These are phyloP conservation scores for Heliconius ismenius DNA, from an alignment of 2,888 invertebrate genomes.

Conservation along the genomic window DNA sequence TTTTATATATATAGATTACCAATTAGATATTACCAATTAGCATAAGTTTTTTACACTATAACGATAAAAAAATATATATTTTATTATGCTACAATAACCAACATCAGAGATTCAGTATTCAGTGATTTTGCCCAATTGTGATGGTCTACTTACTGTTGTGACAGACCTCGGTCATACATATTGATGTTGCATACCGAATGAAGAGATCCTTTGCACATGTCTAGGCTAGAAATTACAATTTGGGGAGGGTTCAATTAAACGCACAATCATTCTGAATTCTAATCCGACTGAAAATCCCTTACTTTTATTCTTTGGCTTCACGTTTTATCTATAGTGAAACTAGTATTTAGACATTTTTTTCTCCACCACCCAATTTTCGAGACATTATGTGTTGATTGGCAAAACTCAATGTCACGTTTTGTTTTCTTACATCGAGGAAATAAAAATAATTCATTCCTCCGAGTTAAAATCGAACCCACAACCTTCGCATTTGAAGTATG, in stretches of 20 bases:
- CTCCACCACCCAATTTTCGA: too few species aligned
- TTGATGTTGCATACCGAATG: not conserved
- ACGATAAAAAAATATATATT: too few species aligned
- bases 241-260: not conserved
- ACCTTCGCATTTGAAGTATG: not conserved
- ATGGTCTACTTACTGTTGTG: not conserved
- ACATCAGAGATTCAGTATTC: not conserved
- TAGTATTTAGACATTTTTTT: too few species aligned
- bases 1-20: too few species aligned
- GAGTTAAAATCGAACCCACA: not conserved
- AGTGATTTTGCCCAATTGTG: not conserved
- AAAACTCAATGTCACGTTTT: not conserved
- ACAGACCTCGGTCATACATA: slow-evolving; percentile 1
- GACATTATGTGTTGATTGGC: not conserved
- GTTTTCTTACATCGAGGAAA: not conserved
- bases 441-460: not conserved
- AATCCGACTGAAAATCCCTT: not conserved
- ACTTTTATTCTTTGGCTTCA: not conserved
- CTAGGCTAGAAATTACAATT: not conserved
- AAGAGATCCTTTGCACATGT: not conserved
- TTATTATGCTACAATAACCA: not conserved
- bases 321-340: too few species aligned
- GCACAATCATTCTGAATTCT: not conserved
- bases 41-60: too few species aligned
- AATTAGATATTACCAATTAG: too few species aligned